phyloP scores from a whole-genome alignment of 2,888 invertebrate genomes.

The Drosophila lutescens region DNA sequence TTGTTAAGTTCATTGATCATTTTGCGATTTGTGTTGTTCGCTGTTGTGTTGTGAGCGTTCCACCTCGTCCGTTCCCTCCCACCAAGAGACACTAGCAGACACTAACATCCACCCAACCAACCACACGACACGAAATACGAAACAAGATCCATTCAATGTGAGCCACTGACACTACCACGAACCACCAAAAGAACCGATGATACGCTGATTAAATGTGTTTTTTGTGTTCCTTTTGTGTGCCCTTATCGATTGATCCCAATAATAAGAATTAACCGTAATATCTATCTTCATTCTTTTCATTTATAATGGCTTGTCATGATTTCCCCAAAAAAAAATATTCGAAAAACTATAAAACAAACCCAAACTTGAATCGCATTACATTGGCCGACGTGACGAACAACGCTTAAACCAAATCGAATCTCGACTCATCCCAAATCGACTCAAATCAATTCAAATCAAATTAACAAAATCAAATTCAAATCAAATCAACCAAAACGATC shows the following conservation, averaged over 20 bases:
- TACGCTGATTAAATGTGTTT: constrained; percentile 45
- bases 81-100: not conserved
- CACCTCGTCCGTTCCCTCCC: constrained; percentile 3
- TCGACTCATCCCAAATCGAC: constrained; percentile 25
- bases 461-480: constrained; percentile 7
- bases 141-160: constrained; percentile 4
- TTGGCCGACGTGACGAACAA: constrained; percentile 59
- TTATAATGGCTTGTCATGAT: constrained; percentile 63
- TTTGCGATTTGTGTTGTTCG: constrained; percentile 62
- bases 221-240: constrained; percentile 57
- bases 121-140: constrained; percentile 16
- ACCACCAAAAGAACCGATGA: constrained; percentile 20
- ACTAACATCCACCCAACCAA: constrained; percentile 7
- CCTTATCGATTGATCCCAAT: constrained; percentile 38
- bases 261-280: constrained; percentile 62
- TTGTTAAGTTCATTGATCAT: constrained; percentile 32
- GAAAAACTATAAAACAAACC: constrained; percentile 28
- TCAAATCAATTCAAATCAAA: constrained; percentile 13
- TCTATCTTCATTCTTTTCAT: constrained; percentile 67
- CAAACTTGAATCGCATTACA: constrained; percentile 31
- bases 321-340: constrained; percentile 15
- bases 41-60: constrained; percentile 61
- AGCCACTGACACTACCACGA: constrained; percentile 15
- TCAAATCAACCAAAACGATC: constrained; percentile 39
- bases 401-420: constrained; percentile 46